Percentiles rank a stretch among this genome's conserved stretches.
Conservation (phyloP, 2,888 invertebrate species). For the Yponomeuta malinellus region DNA sequence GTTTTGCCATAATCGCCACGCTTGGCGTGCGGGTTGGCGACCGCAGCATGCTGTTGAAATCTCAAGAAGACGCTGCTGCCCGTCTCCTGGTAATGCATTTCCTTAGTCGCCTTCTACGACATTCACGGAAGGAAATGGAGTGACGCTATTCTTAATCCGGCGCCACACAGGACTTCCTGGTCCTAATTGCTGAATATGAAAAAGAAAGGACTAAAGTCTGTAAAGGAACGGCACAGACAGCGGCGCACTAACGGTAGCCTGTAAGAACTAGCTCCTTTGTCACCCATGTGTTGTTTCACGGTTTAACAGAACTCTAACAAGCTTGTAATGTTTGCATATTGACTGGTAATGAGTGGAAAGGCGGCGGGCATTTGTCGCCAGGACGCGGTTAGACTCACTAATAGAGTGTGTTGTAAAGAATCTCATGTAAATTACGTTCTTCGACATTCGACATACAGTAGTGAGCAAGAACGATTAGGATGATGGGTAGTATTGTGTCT, state of each 20-base stretch:
- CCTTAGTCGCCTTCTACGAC: no score
- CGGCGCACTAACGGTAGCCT: background rate
- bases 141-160: no score
- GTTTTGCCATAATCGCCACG: no score
- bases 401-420: background rate
- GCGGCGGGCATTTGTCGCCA: conserved; percentile 41
- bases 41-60: no score
- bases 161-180: no score
- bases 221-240: no score
- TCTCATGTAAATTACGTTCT: conserved; percentile 4
- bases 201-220: background rate
- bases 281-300: background rate
- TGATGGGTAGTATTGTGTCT: background rate
- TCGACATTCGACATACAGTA: background rate
- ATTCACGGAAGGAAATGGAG: no score
- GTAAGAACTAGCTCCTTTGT: background rate
- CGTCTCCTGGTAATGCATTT: no score
- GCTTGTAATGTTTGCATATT: conserved; percentile 25
- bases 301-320: conserved; percentile 7
- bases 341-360: conserved; percentile 60
- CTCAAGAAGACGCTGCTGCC: no score
- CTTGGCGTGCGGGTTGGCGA: no score
- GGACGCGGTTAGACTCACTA: conserved; percentile 37
- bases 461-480: background rate
- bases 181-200: no score